Base-by-base conservation (phyloP, 2,113 vertebrate species). In the Salvelinus alpinus region DNA sequence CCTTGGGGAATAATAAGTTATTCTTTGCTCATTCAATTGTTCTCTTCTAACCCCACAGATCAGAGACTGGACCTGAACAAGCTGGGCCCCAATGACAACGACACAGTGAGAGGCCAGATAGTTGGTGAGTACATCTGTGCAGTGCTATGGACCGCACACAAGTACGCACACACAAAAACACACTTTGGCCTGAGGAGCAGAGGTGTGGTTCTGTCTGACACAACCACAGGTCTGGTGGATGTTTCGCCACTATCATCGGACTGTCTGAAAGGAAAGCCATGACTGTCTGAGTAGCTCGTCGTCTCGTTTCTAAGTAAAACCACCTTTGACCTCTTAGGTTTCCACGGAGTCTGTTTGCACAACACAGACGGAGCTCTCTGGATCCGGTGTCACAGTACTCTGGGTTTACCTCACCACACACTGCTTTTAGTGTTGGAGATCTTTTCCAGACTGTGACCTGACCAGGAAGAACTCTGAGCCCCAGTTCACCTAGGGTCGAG, bases 61-160 rank as follows among this genome's bases (percentile, higher is more conserved):
- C 97, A 98, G 92, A 95, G 96, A 87, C 92, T 98, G 88, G 97
- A 98, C 91, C 91, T 98, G 78, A 98, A 97, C 92, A 98, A 96
- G 84, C 94, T 98, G 82, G 96, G 97, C 77, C 96, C 96, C 85
- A 98, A 96, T 87, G 96, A 97, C 92, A 98, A 97, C 7, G 97
- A 98, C 84, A 97, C 96, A 79, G 95, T 98, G 87, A 95, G 96
- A 93, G 97, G 97, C 80, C 97, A 98, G 88, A 98, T 98, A 91
- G 96, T 98, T 73, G 96, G 97, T 98, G 93, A 95, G 96, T 75
- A 66, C 31, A 25, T 48, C 67, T 73, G 38, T 44, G 38, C 9
- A 44, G 38, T 44, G n/a, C 54, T 57, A 4, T 57, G 13, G 18
- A 69, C 47, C 16, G 51, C 11, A 18, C 66, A 13, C 6, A 74